phyloP scores from a whole-genome alignment of 1,140 invertebrate genomes.

The Brachionus calyciflorus region DNA sequence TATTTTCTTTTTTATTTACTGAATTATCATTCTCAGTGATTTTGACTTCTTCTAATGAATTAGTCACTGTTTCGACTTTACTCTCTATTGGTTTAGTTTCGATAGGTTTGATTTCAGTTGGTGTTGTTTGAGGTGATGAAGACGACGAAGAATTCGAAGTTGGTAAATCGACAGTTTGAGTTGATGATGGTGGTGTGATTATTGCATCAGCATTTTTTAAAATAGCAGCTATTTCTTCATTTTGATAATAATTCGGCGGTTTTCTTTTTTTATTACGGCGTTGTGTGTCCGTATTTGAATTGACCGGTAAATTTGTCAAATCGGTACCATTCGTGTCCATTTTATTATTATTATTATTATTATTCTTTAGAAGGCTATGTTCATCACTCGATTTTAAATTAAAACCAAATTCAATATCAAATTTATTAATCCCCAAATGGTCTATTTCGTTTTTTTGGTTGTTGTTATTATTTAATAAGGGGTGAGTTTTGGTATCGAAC shows the following conservation, averaged over 20 bases:
- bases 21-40: not conserved
- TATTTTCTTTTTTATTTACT: not conserved
- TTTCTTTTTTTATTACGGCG: slow-evolving; percentile 44
- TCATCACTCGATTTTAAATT: not conserved
- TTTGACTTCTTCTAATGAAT: not conserved
- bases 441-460: not conserved
- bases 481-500: too few relatives aligned
- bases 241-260: slow-evolving; percentile 42
- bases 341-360: too few relatives aligned
- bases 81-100: not conserved
- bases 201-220: slow-evolving; percentile 7
- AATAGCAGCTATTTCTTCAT: slow-evolving; percentile 40
- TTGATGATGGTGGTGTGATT: not conserved
- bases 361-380: too few relatives aligned
- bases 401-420: not conserved
- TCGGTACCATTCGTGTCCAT: not conserved
- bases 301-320: not conserved
- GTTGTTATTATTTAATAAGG: not conserved
- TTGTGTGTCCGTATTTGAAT: slow-evolving; percentile 4
- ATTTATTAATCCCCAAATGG: not conserved
- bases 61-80: not conserved
- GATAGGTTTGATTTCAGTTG: not conserved
- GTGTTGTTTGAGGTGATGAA: not conserved
- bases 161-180: too few relatives aligned
- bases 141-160: not conserved